These are phyloP conservation scores for Coboldia fuscipes DNA, from an alignment of 1,140 invertebrate species.

Conservation along the genomic window DNA sequence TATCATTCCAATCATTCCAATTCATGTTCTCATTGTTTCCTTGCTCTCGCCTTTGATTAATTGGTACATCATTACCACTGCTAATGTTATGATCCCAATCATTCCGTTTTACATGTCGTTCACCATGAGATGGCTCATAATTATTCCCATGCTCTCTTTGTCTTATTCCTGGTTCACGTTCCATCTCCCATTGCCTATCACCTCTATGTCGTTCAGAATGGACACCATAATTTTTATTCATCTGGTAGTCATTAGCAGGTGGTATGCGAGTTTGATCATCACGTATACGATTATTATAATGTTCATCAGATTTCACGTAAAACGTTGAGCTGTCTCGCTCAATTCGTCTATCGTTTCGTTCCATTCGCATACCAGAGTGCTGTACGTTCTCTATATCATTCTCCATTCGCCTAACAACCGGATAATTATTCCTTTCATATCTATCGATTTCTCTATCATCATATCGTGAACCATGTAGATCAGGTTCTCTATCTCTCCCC, in stretches of 20 bases:
- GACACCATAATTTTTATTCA: too few species aligned
- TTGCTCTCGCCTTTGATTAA: background rate
- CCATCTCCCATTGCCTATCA: too few species aligned
- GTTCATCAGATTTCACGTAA: too few species aligned
- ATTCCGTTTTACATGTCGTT: background rate
- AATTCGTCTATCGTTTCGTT: background rate
- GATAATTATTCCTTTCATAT: background rate
- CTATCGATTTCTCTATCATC: constrained; percentile 3
- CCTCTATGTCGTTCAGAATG: too few species aligned
- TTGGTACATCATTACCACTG: too few species aligned
- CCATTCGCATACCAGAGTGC: background rate
- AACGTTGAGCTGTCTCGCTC: too few species aligned
- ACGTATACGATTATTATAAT: too few species aligned
- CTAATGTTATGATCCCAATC: background rate
- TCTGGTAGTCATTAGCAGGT: too few species aligned
- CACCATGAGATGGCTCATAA: background rate
- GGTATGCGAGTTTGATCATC: too few species aligned
- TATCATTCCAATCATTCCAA: background rate
- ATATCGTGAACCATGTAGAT: constrained; percentile 11
- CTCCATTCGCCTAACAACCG: background rate
- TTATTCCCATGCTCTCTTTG: background rate
- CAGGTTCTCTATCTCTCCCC: constrained; percentile 10
- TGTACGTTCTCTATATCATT: background rate
- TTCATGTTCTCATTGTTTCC: background rate
- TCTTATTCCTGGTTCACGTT: background rate